Conservation (phyloP, 2,113 vertebrate genomes). For the Saccopteryx leptura region DNA sequence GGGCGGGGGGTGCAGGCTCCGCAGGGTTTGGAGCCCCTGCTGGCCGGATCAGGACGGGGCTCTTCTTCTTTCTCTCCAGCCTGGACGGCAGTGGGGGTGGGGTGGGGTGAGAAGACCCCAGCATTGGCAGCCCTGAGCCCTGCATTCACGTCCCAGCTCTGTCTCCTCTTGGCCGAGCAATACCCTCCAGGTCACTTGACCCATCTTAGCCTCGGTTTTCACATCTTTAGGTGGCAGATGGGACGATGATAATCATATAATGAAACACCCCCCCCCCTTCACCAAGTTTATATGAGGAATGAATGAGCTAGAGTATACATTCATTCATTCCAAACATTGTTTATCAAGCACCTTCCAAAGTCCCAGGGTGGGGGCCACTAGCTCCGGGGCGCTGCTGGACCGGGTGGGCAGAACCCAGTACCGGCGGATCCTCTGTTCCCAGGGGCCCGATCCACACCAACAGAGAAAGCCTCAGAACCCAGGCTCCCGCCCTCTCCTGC, state of each 20-base stretch:
- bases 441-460: not conserved
- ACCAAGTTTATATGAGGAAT: not conserved
- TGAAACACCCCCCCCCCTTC: not conserved
- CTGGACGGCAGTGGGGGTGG: not conserved
- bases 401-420: not conserved
- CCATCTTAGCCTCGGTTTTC: not conserved
- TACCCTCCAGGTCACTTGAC: fast-evolving
- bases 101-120: not conserved
- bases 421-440: not conserved
- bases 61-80: not conserved
- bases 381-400: not conserved
- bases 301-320: not conserved
- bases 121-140: not conserved
- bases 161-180: not conserved
- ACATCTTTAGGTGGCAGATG: not conserved
- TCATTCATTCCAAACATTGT: not conserved
- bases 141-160: not conserved
- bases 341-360: not conserved
- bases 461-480: not conserved
- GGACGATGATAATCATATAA: not conserved
- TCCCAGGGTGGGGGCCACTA: fast-evolving
- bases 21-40: not conserved
- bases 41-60: not conserved
- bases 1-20: not conserved
- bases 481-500: not conserved